A percentile compares a stretch with the other conserved stretches of the same genome.
Conservation (phyloP, 2,113 vertebrate species). For the Megaceryle torquata region DNA sequence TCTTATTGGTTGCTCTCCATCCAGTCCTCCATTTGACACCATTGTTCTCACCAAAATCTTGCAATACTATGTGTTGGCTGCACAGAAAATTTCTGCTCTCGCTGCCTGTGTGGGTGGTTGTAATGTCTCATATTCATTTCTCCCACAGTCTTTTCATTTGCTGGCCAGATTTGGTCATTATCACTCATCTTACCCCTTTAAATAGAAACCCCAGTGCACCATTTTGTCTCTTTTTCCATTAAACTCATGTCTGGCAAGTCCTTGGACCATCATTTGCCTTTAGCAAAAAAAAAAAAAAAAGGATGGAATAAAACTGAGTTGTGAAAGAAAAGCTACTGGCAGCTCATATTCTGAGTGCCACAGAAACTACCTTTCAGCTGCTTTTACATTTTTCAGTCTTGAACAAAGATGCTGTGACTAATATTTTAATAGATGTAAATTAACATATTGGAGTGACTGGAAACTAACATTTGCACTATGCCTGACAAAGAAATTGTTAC, state of each 20-base stretch:
- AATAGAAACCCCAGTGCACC: not conserved
- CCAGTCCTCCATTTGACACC: not conserved
- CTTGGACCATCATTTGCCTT: not conserved
- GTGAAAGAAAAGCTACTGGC: not conserved
- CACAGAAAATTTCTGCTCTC: not conserved
- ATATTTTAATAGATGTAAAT: constrained; percentile 47
- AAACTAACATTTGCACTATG: constrained; percentile 20
- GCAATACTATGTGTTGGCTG: not conserved
- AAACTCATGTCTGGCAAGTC: not conserved
- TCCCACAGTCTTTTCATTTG: not conserved
- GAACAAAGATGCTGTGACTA: constrained; percentile 43
- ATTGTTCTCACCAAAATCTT: not conserved
- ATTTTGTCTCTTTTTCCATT: constrained; percentile 23
- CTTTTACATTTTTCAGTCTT: not conserved
- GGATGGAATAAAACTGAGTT: not conserved
- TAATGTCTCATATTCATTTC: not conserved
- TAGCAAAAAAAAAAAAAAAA: not conserved
- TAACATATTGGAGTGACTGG: constrained; percentile 42
- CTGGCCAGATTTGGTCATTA: not conserved
- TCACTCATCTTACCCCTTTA: not conserved
- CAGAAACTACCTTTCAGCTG: constrained; percentile 28
- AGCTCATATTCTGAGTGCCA: not conserved
- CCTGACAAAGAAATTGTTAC: constrained; percentile 20
- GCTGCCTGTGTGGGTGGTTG: not conserved
- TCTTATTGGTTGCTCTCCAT: not conserved